These are phyloP conservation scores for Lycocerus yunnanus DNA, from an alignment of 2,888 invertebrate genomes.

Conservation along the genomic window DNA sequence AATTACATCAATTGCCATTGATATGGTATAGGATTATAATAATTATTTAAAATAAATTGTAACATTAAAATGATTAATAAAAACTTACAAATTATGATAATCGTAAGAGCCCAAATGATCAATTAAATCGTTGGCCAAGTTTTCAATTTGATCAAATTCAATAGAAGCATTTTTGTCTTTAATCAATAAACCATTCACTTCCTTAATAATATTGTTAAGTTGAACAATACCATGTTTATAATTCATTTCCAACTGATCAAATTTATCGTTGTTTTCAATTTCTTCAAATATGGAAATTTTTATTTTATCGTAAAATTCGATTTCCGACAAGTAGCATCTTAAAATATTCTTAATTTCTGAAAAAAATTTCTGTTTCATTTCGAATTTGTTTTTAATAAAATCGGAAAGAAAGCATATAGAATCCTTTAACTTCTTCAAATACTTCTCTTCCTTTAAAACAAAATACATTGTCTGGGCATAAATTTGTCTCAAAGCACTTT, in stretches of 20 bases:
- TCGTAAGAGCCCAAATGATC: not conserved
- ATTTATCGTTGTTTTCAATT: not conserved
- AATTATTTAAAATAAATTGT: no score
- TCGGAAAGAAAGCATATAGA: not conserved
- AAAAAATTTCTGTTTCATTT: not conserved
- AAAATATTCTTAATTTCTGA: not conserved
- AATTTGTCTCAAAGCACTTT: slow-evolving; percentile 6
- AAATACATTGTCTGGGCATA: slow-evolving; percentile 12
- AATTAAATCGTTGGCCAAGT: not conserved
- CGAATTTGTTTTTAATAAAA: not conserved
- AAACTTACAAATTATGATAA: not conserved
- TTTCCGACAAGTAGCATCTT: not conserved
- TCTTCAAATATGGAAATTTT: slow-evolving; percentile 4
- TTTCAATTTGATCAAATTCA: not conserved
- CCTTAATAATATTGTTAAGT: not conserved
- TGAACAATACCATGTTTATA: not conserved
- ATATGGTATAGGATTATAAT: no score
- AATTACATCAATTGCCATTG: not conserved
- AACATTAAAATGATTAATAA: not conserved
- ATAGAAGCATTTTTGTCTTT: not conserved
- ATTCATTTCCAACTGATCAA: not conserved
- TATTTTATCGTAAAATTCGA: slow-evolving; percentile 15
- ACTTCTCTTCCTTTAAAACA: slow-evolving; percentile 8
- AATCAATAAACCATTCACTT: not conserved
- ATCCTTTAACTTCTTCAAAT: slow-evolving; percentile 1